These are phyloP conservation scores for Minunthozetes semirufus DNA, from an alignment of 2,888 invertebrate species.

Conservation along the genomic window DNA sequence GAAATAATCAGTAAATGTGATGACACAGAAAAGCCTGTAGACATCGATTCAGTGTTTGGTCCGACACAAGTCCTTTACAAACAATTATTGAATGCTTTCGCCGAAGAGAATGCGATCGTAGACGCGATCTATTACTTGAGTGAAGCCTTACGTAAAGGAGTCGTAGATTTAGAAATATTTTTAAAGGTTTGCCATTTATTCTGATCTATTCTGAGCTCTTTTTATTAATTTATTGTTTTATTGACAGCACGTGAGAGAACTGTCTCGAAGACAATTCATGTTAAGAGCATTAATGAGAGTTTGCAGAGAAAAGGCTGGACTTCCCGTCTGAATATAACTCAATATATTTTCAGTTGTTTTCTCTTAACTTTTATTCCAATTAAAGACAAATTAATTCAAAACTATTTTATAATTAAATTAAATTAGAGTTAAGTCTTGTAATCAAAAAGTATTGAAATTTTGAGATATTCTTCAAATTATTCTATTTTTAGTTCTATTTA, in stretches of 20 bases:
- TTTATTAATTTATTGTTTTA: not conserved
- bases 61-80: slow-evolving; percentile 92
- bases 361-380: not conserved
- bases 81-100: slow-evolving; percentile 90
- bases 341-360: not conserved
- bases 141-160: slow-evolving; percentile 81
- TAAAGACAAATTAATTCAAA: no score
- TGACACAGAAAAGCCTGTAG: slow-evolving; percentile 63
- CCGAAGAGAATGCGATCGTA: slow-evolving; percentile 95
- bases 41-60: slow-evolving; percentile 93
- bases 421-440: no score
- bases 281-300: slow-evolving; percentile 91
- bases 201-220: not conserved
- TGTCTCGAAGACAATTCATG: slow-evolving; percentile 93
- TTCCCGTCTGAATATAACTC: slow-evolving; percentile 46
- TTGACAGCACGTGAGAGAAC: slow-evolving; percentile 69
- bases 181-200: slow-evolving; percentile 57
- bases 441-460: no score
- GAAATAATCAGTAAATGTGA: slow-evolving; percentile 68
- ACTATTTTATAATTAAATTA: no score
- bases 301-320: slow-evolving; percentile 85
- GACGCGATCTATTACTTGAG: slow-evolving; percentile 98
- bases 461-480: no score
- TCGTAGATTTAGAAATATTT: slow-evolving; percentile 91
- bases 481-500: no score